phyloP scores from a whole-genome alignment of 2,888 invertebrate species.

The Cynaeus angustus region DNA sequence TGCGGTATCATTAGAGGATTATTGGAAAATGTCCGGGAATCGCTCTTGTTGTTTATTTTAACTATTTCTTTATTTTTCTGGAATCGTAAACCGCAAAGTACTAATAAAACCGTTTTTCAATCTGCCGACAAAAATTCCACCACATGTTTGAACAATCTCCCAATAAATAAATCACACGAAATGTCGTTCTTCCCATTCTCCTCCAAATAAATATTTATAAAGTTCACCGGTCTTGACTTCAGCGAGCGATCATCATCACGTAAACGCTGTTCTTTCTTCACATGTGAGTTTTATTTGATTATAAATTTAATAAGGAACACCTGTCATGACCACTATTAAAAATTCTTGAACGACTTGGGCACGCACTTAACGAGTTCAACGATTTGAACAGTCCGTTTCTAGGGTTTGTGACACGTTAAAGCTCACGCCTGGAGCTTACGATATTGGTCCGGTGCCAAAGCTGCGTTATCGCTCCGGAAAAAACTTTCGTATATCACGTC shows the following conservation, averaged over 20 bases:
- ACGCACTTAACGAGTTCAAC: constrained; percentile 24
- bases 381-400: constrained; percentile 19
- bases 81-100: not conserved
- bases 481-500: constrained; percentile 22
- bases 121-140: not conserved
- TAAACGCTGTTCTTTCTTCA: constrained; percentile 19
- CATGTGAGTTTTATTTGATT: constrained; percentile 22
- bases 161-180: not conserved
- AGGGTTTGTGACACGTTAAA: constrained; percentile 9
- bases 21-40: no score
- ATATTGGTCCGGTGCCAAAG: constrained; percentile 17
- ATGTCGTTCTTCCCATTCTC: not conserved
- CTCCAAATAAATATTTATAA: constrained; percentile 3
- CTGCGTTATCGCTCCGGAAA: constrained; percentile 19
- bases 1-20: no score
- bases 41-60: no score
- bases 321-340: constrained; percentile 26
- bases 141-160: not conserved
- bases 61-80: no score
- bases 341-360: not conserved
- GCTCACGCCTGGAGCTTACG: constrained; percentile 11
- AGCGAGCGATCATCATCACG: constrained; percentile 16
- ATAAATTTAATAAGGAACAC: constrained; percentile 29
- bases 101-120: not conserved
- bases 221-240: not conserved